phyloP scores from a whole-genome alignment of 30 jellyfish, hydroid and myxozoan species.

The Hydractinia symbiolongicarpus region DNA sequence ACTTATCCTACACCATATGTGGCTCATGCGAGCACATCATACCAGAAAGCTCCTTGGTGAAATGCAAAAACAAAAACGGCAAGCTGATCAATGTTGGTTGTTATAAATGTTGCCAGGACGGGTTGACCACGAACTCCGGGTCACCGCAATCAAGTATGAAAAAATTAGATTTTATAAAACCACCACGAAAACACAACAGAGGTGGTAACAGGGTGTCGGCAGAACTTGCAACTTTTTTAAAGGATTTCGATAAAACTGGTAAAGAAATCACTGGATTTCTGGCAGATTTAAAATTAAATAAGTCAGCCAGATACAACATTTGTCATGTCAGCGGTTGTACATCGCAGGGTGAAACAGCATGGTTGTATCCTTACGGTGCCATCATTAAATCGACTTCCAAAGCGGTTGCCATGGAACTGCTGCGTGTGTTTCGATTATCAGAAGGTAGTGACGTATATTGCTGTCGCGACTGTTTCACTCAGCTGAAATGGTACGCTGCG shows the following conservation, averaged over 20 bases:
- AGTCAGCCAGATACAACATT: background rate
- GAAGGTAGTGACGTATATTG: background rate
- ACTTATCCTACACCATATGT: conserved; percentile 2
- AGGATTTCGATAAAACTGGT: background rate
- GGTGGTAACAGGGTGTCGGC: background rate
- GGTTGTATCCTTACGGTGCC: conserved; percentile 7
- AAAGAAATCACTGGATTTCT: background rate
- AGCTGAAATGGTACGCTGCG: background rate
- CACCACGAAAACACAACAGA: background rate
- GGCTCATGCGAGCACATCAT: background rate
- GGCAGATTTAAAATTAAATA: background rate
- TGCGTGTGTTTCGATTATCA: background rate
- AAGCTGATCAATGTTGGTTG: background rate
- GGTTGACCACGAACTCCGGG: background rate
- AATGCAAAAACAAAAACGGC: background rate
- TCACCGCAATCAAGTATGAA: background rate
- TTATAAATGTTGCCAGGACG: background rate
- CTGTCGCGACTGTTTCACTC: conserved; percentile 7
- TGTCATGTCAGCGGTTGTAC: conserved; percentile 4
- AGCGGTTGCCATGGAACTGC: background rate
- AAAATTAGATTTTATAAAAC: background rate
- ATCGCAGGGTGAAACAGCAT: background rate
- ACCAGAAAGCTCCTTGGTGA: background rate
- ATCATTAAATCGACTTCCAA: background rate
- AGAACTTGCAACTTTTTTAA: background rate